phyloP scores from a whole-genome alignment of 2,797 vertebrate species.

The Chanos chanos region DNA sequence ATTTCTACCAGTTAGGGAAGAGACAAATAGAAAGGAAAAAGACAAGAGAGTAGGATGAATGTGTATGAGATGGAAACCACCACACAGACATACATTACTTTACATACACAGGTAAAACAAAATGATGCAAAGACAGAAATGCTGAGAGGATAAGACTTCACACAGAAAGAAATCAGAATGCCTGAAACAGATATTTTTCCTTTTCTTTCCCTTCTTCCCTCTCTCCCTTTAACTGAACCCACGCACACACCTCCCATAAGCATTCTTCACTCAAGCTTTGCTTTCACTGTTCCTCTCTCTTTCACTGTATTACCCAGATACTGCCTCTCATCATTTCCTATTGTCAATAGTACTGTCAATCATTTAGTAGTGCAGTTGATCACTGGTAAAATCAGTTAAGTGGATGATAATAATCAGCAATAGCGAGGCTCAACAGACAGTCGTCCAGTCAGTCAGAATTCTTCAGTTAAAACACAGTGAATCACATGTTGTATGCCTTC shows the following conservation, averaged over 20 bases:
- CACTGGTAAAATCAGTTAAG: not conserved
- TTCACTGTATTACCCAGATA: too few relatives aligned
- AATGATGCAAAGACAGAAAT: not conserved
- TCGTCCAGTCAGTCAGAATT: not conserved
- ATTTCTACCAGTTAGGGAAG: slow-evolving; percentile 73
- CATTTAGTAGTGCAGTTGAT: not conserved
- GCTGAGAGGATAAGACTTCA: too few relatives aligned
- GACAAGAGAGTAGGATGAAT: slow-evolving; percentile 21
- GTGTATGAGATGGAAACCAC: slow-evolving; percentile 15
- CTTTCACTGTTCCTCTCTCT: too few relatives aligned
- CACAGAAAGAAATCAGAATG: too few relatives aligned
- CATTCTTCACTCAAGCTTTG: too few relatives aligned
- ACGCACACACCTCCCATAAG: too few relatives aligned
- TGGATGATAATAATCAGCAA: too few relatives aligned
- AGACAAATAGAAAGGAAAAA: slow-evolving; percentile 51
- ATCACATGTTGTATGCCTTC: slow-evolving; percentile 50
- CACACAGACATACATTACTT: not conserved
- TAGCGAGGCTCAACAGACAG: not conserved
- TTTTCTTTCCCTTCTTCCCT: too few relatives aligned
- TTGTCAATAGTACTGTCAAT: not conserved
- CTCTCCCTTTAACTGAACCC: too few relatives aligned
- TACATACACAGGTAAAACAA: not conserved
- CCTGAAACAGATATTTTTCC: too few relatives aligned
- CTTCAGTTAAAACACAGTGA: slow-evolving; percentile 9
- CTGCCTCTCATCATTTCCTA: too few relatives aligned